Percentiles rank a stretch among this genome's conserved stretches.
phyloP scores from a whole-genome alignment of 2,113 vertebrate genomes.

The Amphiprion percula region DNA sequence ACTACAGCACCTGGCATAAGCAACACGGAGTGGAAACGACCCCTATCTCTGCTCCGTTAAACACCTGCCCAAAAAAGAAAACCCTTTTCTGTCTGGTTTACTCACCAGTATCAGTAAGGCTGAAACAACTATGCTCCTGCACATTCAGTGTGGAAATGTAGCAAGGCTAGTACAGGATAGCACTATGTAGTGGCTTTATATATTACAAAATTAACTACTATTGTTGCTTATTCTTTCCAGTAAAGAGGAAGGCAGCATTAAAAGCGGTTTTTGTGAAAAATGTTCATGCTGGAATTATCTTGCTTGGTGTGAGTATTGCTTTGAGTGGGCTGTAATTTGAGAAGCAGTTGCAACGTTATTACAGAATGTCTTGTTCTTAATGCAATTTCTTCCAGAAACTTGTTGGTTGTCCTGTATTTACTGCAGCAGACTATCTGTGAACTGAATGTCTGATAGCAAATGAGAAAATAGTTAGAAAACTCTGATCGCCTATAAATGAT shows the following conservation, averaged over 20 bases:
- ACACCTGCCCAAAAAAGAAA: background rate
- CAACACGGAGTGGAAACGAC: slow-evolving; percentile 5
- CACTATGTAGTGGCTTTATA: slow-evolving; percentile 18
- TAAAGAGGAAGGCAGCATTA: background rate
- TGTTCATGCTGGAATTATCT: too few species aligned
- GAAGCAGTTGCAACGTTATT: background rate
- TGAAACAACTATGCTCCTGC: too few species aligned
- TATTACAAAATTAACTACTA: background rate
- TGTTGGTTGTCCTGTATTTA: background rate
- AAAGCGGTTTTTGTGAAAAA: slow-evolving; percentile 1
- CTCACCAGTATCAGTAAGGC: background rate
- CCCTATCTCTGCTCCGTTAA: background rate
- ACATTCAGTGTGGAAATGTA: background rate
- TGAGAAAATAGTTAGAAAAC: background rate
- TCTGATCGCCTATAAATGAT: background rate
- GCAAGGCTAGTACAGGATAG: background rate
- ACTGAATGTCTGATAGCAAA: slow-evolving; percentile 11
- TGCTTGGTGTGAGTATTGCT: background rate
- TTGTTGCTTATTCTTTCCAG: background rate
- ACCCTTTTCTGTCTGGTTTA: slow-evolving; percentile 9
- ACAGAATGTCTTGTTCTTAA: background rate
- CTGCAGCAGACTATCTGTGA: background rate
- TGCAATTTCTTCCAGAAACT: background rate
- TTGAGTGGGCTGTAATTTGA: background rate
- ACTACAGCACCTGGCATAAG: slow-evolving; percentile 11